These are phyloP conservation scores for Boulengeromyrus knoepffleri DNA, from an alignment of 2,113 vertebrate genomes.

Conservation along the genomic window DNA sequence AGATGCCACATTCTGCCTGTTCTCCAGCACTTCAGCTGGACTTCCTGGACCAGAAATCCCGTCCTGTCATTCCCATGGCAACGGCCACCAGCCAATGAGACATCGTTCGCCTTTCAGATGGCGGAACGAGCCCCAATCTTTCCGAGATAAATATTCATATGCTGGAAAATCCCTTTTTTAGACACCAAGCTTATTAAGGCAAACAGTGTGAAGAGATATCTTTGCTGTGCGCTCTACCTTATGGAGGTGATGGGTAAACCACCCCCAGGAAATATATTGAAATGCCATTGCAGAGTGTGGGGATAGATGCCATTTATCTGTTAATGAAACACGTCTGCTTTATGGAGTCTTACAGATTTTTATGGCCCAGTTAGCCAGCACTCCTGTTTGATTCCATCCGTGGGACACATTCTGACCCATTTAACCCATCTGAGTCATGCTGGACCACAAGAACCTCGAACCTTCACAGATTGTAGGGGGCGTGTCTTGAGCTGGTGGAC, in stretches of 20 bases:
- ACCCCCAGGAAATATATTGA: conserved; percentile 24
- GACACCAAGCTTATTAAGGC: conserved; percentile 26
- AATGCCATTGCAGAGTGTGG: conserved; percentile 32
- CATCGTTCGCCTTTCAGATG: conserved; percentile 18
- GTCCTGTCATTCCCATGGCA: conserved; percentile 31
- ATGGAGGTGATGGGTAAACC: conserved; percentile 10
- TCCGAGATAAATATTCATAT: conserved; percentile 22
- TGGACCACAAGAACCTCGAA: not conserved
- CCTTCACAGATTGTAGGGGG: not conserved
- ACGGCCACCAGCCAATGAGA: conserved; percentile 24
- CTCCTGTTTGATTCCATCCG: not conserved
- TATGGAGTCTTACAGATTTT: not conserved
- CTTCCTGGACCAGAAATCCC: conserved; percentile 19
- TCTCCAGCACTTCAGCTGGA: conserved; percentile 13
- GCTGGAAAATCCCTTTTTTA: conserved; percentile 19
- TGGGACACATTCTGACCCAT: not conserved
- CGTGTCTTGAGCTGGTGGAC: not conserved
- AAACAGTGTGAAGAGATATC: conserved; percentile 30
- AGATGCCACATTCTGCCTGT: not conserved
- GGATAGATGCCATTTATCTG: not conserved
- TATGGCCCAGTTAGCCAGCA: not conserved
- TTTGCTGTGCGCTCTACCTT: conserved; percentile 11
- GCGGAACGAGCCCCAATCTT: conserved; percentile 28
- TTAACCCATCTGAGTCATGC: not conserved
- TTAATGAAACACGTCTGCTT: not conserved